A percentile compares a stretch with the other conserved stretches of the same genome.
Conservation (phyloP, 1,140 invertebrate species). For the Bombus confusus region DNA sequence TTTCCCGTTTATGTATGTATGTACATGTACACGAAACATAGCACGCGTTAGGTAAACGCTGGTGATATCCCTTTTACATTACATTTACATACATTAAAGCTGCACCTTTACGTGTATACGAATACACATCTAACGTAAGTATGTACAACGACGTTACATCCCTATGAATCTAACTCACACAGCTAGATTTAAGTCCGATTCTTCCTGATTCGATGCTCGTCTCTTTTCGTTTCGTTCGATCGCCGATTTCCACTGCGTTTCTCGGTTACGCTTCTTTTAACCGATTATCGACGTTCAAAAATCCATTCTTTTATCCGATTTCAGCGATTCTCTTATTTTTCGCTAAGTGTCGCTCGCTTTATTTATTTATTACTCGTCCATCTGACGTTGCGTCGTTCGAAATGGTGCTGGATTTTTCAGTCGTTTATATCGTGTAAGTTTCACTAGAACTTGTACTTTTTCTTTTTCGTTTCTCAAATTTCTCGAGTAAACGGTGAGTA, state of each 20-base stretch:
- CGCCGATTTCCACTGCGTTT: background rate
- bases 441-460: background rate
- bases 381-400: rapidly evolving
- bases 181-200: slow-evolving; percentile 19
- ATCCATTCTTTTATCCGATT: background rate
- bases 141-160: slow-evolving; percentile 62
- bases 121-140: slow-evolving; percentile 62
- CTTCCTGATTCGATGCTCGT: background rate
- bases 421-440: too few species aligned
- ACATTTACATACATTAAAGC: slow-evolving; percentile 67
- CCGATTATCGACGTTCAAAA: background rate
- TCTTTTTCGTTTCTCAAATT: background rate
- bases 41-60: slow-evolving; percentile 57
- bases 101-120: slow-evolving; percentile 57
- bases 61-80: slow-evolving; percentile 63
- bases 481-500: background rate
- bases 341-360: background rate
- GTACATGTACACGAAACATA: slow-evolving; percentile 58
- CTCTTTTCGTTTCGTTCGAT: background rate
- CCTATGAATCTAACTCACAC: background rate
- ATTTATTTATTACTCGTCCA: background rate
- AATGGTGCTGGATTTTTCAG: background rate
- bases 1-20: slow-evolving; percentile 26
- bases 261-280: too few species aligned
- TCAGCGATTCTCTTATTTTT: background rate